Evolutionary conservation across 2,888 invertebrate species (phyloP), one percentile per base, ranked within the genome.

Genomic region (Cyrtodaria siliqua): DNA sequence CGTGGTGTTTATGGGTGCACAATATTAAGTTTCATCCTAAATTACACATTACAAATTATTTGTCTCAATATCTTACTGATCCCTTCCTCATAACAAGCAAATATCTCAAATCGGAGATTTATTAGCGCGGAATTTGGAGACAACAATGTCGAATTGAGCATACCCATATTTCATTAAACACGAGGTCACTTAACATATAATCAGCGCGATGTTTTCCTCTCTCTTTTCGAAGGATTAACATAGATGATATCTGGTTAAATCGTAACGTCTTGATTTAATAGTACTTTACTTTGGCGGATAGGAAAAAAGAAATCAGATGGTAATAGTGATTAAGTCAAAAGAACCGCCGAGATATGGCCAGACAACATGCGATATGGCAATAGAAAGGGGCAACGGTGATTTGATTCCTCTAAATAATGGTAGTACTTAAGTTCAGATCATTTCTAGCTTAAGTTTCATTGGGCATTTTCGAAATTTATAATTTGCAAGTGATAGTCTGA

Each of bases 31-130:
- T 80, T 82, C 83, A 59, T 67, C 63, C 68, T 23, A 82, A 85
- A 82, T 85, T 76, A 82, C 78, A 82, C 79, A 82, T 83, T 80
- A 82, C 82, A 85, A 83, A 83, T 83, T 80, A 80, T 79, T 75
- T 64, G 76, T 82, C 50, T 73, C 73, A 67, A 73, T 76, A 47
- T 64, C 64, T 53, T 62, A 8, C 47, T 59, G 76, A 76, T 76
- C 73, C 60, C 57, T 24, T 26, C 29, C 57, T 52, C 42, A 76
- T 73, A 57, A 56, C 26, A 52, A 59, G 62, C 18, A 62, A 59
- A 76, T 80, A 73, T 73, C 69, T 73, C 55, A 73, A 76, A 70
- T 47, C 67, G 49, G 49, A 70, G 70, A 74, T 79, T 79, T 79
- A 79, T 70, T 53, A 40, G 44, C 38, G 53, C 52, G 53, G 53